Base-by-base conservation (phyloP, 2,888 invertebrate species). In the Andricus quercusramuli region DNA sequence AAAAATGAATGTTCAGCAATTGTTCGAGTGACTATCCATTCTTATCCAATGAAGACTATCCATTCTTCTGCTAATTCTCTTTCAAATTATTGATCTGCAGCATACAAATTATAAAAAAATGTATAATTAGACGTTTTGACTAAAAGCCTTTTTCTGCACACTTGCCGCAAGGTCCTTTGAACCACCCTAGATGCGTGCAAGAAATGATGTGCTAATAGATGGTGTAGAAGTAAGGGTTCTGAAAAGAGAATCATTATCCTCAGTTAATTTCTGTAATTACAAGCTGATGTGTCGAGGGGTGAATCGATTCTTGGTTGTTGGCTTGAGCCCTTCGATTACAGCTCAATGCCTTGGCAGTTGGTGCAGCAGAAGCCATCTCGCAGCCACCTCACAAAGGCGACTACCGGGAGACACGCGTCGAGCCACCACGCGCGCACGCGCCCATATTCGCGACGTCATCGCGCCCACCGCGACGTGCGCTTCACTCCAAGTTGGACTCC, bases 401-500 rank as follows among this genome's bases (percentile, higher is more conserved):
- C 64, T 64, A 64, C 64, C 64, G 64, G 64, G 83, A 79, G 85
- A 78, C 84, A 82, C 79, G 83, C 84, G 83, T 81, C 84, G 81
- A 77, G 77, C 78, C 78, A 70, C 79, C 67, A 65, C 59, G 32
- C 78, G 85, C 84, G 86, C 85, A 84, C 84, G 86, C 85, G 84
- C 83, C 78, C 78, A 79, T 51, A 79, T 82, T 83, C 76, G 70
- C 78, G 82, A 81, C 82, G 77, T 82, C 78, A 59, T 51, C 81
- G 77, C 78, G 59, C 32, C 64, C 78, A 51, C 67, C 79, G 79
- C 80, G 81, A 80, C 79, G 82, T 77, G 83, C 80, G 78, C 80
- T 83, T 84, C 90, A 90, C 86, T 89, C 88, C 89, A 87, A 86
- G 90, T 89, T 83, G 88, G 87, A 88, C 86, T 86, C 84, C 86